phyloP scores from a whole-genome alignment of 2,888 invertebrate species.

The Blastobasis lacticolella region DNA sequence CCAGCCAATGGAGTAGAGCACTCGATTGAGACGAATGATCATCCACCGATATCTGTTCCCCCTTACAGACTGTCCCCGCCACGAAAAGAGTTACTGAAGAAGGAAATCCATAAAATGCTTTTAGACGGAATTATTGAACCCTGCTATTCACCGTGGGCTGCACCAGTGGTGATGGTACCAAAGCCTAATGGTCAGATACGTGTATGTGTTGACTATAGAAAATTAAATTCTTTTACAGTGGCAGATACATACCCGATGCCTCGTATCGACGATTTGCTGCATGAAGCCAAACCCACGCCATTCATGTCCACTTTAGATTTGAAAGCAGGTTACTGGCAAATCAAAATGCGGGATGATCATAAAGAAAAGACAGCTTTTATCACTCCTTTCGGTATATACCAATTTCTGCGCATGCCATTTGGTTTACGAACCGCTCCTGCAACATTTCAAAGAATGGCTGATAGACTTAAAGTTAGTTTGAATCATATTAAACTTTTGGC shows the following conservation, averaged over 20 bases:
- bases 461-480: slow-evolving; percentile 9
- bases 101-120: slow-evolving; percentile 4
- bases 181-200: slow-evolving; percentile 26
- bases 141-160: background rate
- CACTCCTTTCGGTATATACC: slow-evolving; percentile 28
- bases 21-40: background rate
- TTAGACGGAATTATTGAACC: slow-evolving; percentile 1
- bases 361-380: slow-evolving; percentile 28
- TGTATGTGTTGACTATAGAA: slow-evolving; percentile 34
- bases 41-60: slow-evolving; percentile 1
- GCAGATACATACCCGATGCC: slow-evolving; percentile 32
- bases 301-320: slow-evolving; percentile 25
- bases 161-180: slow-evolving; percentile 30
- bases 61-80: slow-evolving; percentile 4
- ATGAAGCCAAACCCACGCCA: slow-evolving; percentile 21
- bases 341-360: slow-evolving; percentile 17
- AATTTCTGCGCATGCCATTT: background rate
- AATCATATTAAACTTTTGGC: slow-evolving; percentile 10
- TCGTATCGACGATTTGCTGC: slow-evolving; percentile 33
- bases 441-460: slow-evolving; percentile 19
- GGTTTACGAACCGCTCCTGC: slow-evolving; percentile 21
- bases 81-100: background rate
- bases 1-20: slow-evolving; percentile 1
- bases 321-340: slow-evolving; percentile 22
- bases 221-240: slow-evolving; percentile 10